phyloP scores from a whole-genome alignment of 2,888 invertebrate genomes.

The Celastrina argiolus region DNA sequence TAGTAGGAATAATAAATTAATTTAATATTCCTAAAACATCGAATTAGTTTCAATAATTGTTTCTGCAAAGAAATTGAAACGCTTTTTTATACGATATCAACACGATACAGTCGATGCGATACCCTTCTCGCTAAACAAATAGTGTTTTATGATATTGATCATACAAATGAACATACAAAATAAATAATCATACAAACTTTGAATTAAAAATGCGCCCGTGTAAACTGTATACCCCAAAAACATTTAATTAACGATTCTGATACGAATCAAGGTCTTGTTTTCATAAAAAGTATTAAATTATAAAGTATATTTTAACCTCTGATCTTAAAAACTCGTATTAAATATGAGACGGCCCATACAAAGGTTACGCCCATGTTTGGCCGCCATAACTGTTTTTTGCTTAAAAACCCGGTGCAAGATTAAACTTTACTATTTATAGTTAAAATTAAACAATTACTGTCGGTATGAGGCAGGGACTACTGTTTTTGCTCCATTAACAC shows the following conservation, averaged over 20 bases:
- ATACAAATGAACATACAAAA: no score
- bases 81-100: no score
- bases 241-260: not conserved
- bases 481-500: no score
- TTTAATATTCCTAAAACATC: no score
- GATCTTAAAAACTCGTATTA: conserved; percentile 18
- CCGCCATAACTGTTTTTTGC: conserved; percentile 12
- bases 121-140: no score
- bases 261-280: not conserved
- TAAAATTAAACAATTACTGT: not conserved
- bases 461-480: not conserved
- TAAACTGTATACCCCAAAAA: not conserved
- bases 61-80: no score
- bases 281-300: not conserved
- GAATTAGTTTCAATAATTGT: no score
- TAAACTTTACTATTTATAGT: conserved; percentile 6
- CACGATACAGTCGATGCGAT: no score
- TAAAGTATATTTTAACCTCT: not conserved
- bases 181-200: no score
- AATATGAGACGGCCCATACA: not conserved
- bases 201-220: no score
- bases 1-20: no score
- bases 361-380: conserved; percentile 17
- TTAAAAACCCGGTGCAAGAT: not conserved
- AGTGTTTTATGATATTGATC: no score